Evolutionary conservation across 2,113 vertebrate species (phyloP), one percentile per base, ranked within the genome.

Genomic region (Pseudolaguvia tuberculata): DNA sequence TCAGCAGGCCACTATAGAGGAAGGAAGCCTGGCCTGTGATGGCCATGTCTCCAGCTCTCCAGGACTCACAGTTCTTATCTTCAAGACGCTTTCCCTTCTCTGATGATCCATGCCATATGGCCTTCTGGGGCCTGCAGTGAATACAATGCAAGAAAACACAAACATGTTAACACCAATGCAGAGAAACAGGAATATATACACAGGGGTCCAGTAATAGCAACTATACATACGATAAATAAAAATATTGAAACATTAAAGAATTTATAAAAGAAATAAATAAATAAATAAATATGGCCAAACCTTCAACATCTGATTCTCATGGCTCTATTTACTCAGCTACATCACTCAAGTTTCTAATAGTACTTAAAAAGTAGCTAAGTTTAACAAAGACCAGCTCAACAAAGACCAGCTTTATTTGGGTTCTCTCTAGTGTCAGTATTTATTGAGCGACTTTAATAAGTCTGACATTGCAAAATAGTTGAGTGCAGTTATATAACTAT

Each of bases 81-180:
- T 89, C 80, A 67, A 93, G 84, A 18, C 95, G 89, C 23, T 88
- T 83, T 0, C 97, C 97, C 2, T 83, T 82, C 75, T 79, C 65
- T 77, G 75, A 93, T 68, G 96, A 97, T 57, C 97, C 96, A 0
- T 99, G 97, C 96, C 96, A 99, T 66, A 96, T 75, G 55, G 90
- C 89, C 86, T 97, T 99, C 68, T 94, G 91, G 61, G 95, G 93
- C 96, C 96, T 98, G 86, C 45, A 70, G 0, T 42, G 11, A 21
- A 74, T 50, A 55, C 15, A 4, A 58, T 25, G 59, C 35, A 39
- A n/a, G 5, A 12, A 75, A n/a, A 51, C 45, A 79, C 56, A 66
- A 29, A 73, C 11, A 73, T 39, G 20, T 61, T 29, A 51, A 42
- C n/a, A 31, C 2, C 52, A 69, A 77, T 68, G 17, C 55, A 63